Evolutionary conservation across 1,140 invertebrate species (phyloP).

Genomic region (Camponotus pennsylvanicus): DNA sequence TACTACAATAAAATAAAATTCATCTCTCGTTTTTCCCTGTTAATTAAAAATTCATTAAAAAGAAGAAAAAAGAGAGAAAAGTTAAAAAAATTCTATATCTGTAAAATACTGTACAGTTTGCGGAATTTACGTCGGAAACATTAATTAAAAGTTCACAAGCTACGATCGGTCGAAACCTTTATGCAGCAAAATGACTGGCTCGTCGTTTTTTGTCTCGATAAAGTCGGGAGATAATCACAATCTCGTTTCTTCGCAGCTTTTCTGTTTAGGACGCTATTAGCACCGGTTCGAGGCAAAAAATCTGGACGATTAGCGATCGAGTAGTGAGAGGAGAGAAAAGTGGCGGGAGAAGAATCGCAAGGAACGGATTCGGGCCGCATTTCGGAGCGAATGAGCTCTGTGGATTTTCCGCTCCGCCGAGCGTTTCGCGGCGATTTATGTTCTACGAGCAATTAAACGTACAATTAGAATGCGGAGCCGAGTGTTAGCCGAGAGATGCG

Average conservation of each 20-base stretch:
- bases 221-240: not conserved
- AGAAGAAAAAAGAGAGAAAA: too few relatives aligned
- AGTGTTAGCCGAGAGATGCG: not conserved
- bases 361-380: constrained; percentile 14
- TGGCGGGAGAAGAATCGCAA: not conserved
- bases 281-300: not conserved
- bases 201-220: not conserved
- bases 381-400: constrained; percentile 31
- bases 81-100: too few relatives aligned
- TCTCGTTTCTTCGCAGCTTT: not conserved
- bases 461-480: constrained; percentile 25
- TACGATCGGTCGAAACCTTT: not conserved
- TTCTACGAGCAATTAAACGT: constrained; percentile 56
- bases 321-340: constrained; percentile 6
- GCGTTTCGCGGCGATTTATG: constrained; percentile 44
- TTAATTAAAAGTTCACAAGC: constrained; percentile 2
- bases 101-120: not conserved
- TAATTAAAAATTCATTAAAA: too few relatives aligned
- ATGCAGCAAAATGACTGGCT: not conserved
- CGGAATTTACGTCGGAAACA: not conserved
- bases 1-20: not conserved
- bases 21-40: not conserved
- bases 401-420: constrained; percentile 38
- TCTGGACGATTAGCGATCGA: not conserved
- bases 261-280: constrained; percentile 16